phyloP scores from a whole-genome alignment of 1,140 invertebrate genomes.

The Nasonia giraulti region DNA sequence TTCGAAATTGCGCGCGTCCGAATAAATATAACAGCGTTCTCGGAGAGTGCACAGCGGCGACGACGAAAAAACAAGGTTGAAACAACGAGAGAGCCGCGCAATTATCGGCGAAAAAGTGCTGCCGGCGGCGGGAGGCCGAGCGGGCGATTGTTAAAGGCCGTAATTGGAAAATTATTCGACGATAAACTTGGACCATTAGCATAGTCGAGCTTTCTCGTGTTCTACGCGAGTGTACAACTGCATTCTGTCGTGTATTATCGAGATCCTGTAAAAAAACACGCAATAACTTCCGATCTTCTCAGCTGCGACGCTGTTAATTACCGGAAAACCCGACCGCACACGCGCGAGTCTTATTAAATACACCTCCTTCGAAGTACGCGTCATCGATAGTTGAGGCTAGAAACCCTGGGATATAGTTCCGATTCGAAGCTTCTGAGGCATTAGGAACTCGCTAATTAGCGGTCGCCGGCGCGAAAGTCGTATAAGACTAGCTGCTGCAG shows the following conservation, averaged over 20 bases:
- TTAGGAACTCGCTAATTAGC: slow-evolving; percentile 42
- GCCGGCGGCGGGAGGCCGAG: too few relatives aligned
- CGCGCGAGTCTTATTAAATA: too few relatives aligned
- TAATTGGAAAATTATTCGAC: slow-evolving; percentile 24
- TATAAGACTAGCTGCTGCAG: not conserved
- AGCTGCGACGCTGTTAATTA: too few relatives aligned
- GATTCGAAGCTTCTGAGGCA: not conserved
- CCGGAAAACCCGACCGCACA: too few relatives aligned
- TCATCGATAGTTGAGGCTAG: too few relatives aligned
- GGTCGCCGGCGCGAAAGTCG: slow-evolving; percentile 9
- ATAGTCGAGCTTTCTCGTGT: not conserved
- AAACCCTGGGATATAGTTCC: too few relatives aligned
- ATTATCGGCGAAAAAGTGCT: not conserved
- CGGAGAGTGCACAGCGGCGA: too few relatives aligned
- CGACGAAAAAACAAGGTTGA: not conserved
- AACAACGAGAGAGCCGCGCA: not conserved
- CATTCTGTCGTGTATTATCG: not conserved
- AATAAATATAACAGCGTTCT: not conserved
- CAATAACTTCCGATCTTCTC: too few relatives aligned
- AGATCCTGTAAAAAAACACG: too few relatives aligned
- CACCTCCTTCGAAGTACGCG: too few relatives aligned
- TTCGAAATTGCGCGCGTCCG: not conserved
- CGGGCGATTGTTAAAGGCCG: not conserved
- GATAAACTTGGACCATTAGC: slow-evolving; percentile 1
- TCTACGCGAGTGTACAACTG: not conserved